Conservation (phyloP, 1,140 invertebrate genomes). For the Aricia agestis region DNA sequence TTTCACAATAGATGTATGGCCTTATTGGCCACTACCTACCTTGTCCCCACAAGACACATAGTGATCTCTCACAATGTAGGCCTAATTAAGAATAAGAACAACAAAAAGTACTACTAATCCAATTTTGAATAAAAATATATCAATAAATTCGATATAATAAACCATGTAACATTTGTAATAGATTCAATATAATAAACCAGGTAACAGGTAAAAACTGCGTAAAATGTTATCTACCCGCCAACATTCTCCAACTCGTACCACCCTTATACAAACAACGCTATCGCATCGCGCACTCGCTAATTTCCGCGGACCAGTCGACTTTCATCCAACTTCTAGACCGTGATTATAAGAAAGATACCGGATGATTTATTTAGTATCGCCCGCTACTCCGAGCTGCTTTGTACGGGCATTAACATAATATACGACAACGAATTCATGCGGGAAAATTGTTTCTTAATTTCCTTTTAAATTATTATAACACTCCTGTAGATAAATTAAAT, state of each 20-base stretch:
- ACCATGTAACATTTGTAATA: no score
- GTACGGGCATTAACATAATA: background rate
- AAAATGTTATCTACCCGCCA: background rate
- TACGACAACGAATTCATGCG: background rate
- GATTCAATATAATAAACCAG: no score
- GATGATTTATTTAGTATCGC: conserved; percentile 61
- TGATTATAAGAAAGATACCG: conserved; percentile 53
- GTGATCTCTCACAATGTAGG: no score
- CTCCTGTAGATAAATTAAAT: background rate
- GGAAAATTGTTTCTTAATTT: background rate
- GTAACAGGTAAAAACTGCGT: background rate
- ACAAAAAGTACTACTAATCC: no score
- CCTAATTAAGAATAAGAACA: no score
- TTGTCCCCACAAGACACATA: no score
- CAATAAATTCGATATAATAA: no score
- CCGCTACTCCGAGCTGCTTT: conserved; percentile 2
- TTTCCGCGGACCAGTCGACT: conserved; percentile 59
- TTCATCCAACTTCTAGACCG: conserved; percentile 60
- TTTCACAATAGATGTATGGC: no score
- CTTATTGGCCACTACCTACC: no score
- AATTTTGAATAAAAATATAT: no score
- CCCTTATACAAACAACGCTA: conserved; percentile 54
- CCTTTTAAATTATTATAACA: background rate
- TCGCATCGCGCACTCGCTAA: conserved; percentile 69
- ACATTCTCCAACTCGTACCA: conserved; percentile 33